Conservation (phyloP, 2,113 vertebrate species). For the Oreochromis niloticus region DNA sequence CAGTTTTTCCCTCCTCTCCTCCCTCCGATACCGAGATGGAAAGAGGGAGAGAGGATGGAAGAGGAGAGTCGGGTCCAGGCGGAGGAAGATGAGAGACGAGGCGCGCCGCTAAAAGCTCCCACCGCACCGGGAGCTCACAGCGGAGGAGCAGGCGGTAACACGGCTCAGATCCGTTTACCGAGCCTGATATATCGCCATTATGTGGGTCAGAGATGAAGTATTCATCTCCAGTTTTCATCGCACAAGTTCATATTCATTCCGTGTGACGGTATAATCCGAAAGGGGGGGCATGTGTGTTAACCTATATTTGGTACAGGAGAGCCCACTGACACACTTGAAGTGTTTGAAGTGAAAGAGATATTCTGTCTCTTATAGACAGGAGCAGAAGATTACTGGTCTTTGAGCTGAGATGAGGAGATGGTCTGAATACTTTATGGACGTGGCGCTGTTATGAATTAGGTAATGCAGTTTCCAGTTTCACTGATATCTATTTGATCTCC, state of each 20-base stretch:
- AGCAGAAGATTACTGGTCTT: neutral
- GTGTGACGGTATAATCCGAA: constrained; percentile 17
- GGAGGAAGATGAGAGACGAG: constrained; percentile 9
- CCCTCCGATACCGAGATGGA: constrained; percentile 4
- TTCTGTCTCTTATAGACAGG: neutral
- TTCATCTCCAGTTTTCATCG: constrained; percentile 37
- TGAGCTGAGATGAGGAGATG: neutral
- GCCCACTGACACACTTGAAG: constrained; percentile 10
- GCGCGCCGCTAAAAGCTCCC: neutral
- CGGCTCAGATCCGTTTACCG: neutral
- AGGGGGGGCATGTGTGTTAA: neutral
- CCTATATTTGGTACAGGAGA: constrained; percentile 30
- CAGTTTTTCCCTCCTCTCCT: neutral
- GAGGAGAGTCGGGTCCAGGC: neutral
- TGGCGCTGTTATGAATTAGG: neutral
- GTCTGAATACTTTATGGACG: neutral
- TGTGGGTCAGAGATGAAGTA: constrained; percentile 63
- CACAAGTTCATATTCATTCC: constrained; percentile 1
- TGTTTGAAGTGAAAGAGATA: neutral
- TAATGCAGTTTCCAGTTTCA: neutral
- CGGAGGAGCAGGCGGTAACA: neutral
- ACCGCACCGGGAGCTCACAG: neutral
- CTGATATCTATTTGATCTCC: too few species aligned
- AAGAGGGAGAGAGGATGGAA: neutral
- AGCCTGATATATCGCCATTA: constrained; percentile 41